Evolutionary conservation across 2,888 invertebrate species (phyloP), one percentile per base, ranked within the genome.

Genomic region (Agrilus cyanescens): DNA sequence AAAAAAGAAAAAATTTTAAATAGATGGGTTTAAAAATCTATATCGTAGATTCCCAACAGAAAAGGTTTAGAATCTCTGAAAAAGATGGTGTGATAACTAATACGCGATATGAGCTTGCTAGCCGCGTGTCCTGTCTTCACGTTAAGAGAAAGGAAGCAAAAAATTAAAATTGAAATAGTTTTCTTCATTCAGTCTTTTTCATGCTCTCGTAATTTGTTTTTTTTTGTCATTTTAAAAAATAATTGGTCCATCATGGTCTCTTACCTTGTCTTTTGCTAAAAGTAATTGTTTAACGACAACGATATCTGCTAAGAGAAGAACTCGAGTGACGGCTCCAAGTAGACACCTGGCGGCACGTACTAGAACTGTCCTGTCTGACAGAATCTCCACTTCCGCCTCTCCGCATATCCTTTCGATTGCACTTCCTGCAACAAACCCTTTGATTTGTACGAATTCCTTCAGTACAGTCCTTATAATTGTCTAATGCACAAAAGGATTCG

Each of bases 201-300:
- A 6, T 12, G 16, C 13, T 12, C 12, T 1, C 12, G 10, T 12
- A 8, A 2, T 37, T 20, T 18, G 12, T 20, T 25, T 18, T 7
- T 37, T 10, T 14, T 7, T 36, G n/a, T 32, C 13, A 45, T 32
- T 46, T 39, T 40, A 12, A 12, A 25, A 13, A 10, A 29, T 12
- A 8, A 13, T 41, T 37, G 7, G 12, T 15, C 20, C 18, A 37
- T 30, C 14, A 32, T 8, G 20, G 38, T 33, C 38, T 52, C 56
- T 58, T 65, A 91, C 91, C 79, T 95, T 95, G 66, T 96, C 94
- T 71, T 96, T 96, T 44, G 94, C 91, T 47, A 89, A 76, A 38
- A 98, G 74, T 41, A 98, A 78, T 68, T 98, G 95, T 60, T 95
- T 91, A 44, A 98, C 95, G 38, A 97, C 90, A 46, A 97, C 94